Percentiles rank a stretch among this genome's conserved stretches.
These are phyloP conservation scores for Pristionchus entomophagus DNA, from an alignment of 2,888 invertebrate genomes.

Conservation along the genomic window DNA sequence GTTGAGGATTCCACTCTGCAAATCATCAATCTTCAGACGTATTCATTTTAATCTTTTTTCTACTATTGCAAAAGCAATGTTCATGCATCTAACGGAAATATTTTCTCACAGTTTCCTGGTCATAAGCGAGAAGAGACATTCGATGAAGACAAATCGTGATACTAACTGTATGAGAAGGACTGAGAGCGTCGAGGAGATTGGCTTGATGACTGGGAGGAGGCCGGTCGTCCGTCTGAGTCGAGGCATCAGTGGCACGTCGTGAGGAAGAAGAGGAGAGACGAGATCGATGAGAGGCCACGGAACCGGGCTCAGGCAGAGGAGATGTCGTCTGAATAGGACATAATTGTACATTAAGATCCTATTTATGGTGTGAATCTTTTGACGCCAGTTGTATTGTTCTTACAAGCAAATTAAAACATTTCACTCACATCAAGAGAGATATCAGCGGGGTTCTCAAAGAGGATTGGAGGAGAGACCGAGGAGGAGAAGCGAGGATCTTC, in stretches of 20 bases:
- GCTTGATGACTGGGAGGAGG: not conserved
- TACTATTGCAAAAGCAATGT: no score
- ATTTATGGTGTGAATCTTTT: not conserved
- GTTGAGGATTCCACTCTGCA: conserved; percentile 9
- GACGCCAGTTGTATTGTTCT: not conserved
- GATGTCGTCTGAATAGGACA: conserved; percentile 51
- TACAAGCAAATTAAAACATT: not conserved
- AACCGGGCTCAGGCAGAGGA: conserved; percentile 45
- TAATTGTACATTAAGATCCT: no score
- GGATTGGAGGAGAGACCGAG: conserved; percentile 64
- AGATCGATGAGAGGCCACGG: not conserved
- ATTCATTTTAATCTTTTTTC: no score
- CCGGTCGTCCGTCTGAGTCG: conserved; percentile 14
- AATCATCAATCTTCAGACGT: no score
- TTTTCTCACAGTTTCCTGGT: no score
- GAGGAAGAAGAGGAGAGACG: not conserved
- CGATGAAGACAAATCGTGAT: no score
- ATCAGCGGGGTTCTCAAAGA: conserved; percentile 73
- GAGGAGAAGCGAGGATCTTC: conserved; percentile 60
- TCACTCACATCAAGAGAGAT: conserved; percentile 66
- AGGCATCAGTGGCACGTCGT: not conserved
- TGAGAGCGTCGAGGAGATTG: conserved; percentile 1
- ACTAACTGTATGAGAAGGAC: not conserved
- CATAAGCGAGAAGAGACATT: no score
- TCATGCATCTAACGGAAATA: no score